Conservation (phyloP, 2,888 invertebrate species). For the Carpatolechia fugitivella region DNA sequence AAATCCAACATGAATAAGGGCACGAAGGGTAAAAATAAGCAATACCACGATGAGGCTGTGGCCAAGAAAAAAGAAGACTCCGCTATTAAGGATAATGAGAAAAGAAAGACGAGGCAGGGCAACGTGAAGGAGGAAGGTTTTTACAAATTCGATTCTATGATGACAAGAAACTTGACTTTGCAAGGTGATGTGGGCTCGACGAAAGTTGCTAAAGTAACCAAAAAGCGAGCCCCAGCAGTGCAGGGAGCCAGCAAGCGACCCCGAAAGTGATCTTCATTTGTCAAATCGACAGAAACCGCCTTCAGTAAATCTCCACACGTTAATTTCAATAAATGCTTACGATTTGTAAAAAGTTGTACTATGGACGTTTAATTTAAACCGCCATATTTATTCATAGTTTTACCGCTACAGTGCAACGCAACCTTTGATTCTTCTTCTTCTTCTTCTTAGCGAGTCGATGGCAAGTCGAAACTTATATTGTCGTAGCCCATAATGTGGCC, state of each 20-base stretch:
- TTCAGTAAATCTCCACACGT: constrained; percentile 13
- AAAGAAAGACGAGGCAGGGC: constrained; percentile 39
- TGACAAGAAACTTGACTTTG: constrained; percentile 40
- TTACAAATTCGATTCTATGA: constrained; percentile 53
- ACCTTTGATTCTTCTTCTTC: too few species aligned
- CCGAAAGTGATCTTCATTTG: constrained; percentile 40
- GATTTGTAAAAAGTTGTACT: constrained; percentile 9
- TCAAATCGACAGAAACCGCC: constrained; percentile 24
- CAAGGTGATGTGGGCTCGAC: constrained; percentile 29
- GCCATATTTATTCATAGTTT: too few species aligned
- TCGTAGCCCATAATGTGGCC: too few species aligned
- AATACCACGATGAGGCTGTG: constrained; percentile 24
- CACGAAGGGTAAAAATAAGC: constrained; percentile 34
- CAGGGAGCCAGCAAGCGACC: constrained; percentile 33
- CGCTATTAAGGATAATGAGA: constrained; percentile 21
- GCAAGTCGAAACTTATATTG: too few species aligned
- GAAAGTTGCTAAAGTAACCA: constrained; percentile 34
- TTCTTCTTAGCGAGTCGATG: too few species aligned
- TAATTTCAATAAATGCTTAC: constrained; percentile 36
- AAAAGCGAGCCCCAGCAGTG: constrained; percentile 26
- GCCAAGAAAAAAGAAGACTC: constrained; percentile 24
- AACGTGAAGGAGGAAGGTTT: constrained; percentile 54
- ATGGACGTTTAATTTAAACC: not conserved
- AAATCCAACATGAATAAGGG: constrained; percentile 34
- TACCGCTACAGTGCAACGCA: too few species aligned